phyloP scores from a whole-genome alignment of 2,113 vertebrate genomes.

The Pluvialis apricaria region DNA sequence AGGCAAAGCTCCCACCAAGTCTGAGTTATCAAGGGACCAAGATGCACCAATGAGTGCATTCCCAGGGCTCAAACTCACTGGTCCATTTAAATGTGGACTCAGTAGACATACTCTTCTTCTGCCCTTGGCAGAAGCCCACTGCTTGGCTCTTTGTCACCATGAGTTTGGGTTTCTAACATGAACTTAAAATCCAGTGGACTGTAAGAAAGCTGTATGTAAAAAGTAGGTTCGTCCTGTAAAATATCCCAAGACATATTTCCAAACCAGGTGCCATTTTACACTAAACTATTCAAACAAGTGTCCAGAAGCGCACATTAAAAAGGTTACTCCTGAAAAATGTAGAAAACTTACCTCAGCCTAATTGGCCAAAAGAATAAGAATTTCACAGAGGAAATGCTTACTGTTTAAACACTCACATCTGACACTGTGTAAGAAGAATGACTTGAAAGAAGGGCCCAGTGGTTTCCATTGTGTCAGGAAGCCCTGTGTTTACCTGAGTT shows the following conservation, averaged over 20 bases:
- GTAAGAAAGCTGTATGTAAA: background rate
- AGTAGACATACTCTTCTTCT: background rate
- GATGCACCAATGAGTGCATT: background rate
- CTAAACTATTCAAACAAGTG: background rate
- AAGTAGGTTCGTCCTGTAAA: background rate
- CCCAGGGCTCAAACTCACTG: background rate
- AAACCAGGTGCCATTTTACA: background rate
- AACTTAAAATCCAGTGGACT: background rate
- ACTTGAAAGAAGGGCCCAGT: slow-evolving; percentile 60
- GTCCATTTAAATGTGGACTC: background rate
- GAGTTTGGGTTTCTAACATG: background rate
- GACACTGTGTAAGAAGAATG: slow-evolving; percentile 65
- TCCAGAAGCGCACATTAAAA: background rate
- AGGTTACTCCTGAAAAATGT: slow-evolving; percentile 6
- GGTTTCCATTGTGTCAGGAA: slow-evolving; percentile 67
- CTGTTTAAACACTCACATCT: slow-evolving; percentile 65
- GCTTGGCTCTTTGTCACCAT: background rate
- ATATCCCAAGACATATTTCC: background rate
- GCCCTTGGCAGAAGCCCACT: rapidly evolving
- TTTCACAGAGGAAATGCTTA: slow-evolving; percentile 54
- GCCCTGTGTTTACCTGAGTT: slow-evolving; percentile 70
- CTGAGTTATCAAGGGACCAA: background rate
- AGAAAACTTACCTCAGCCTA: background rate
- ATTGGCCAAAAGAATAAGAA: background rate
- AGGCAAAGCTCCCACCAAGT: background rate